Conservation (phyloP, 2,888 invertebrate genomes). For the Mythimna vitellina region DNA sequence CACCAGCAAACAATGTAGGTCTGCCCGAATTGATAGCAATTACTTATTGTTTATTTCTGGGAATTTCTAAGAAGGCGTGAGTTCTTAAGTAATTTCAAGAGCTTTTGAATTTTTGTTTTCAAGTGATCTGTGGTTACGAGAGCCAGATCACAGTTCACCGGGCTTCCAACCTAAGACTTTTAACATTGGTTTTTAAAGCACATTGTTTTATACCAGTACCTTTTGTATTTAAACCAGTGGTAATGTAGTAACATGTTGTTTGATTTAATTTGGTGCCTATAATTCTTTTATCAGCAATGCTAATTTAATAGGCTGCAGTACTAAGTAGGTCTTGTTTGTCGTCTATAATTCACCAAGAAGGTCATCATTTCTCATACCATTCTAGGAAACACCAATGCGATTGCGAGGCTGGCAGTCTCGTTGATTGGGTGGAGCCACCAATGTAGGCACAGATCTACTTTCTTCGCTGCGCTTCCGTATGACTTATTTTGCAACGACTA, state of each 20-base stretch:
- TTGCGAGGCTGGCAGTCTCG: constrained; percentile 75
- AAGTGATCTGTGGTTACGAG: too few species aligned
- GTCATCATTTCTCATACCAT: constrained; percentile 79
- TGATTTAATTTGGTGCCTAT: constrained; percentile 2
- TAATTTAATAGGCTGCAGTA: constrained; percentile 61
- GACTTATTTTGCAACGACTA: constrained; percentile 63
- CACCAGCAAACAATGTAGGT: constrained; percentile 43
- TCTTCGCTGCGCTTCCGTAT: constrained; percentile 73
- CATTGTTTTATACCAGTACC: background rate
- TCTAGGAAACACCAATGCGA: constrained; percentile 82
- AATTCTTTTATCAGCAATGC: constrained; percentile 41
- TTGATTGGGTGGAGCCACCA: constrained; percentile 82
- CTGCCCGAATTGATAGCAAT: constrained; percentile 38
- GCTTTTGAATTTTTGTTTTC: background rate
- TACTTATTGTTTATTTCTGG: constrained; percentile 32
- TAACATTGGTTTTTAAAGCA: background rate
- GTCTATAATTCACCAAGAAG: constrained; percentile 76
- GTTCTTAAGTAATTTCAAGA: background rate
- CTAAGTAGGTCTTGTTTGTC: constrained; percentile 71
- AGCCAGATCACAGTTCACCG: background rate
- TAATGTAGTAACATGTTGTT: background rate
- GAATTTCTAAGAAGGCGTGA: background rate
- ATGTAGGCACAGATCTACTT: constrained; percentile 74
- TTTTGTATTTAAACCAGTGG: background rate
- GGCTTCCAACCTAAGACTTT: background rate